Evolutionary conservation across 30 jellyfish, hydroid and myxozoan genomes (phyloP).

Genomic region (Sanderia malayensis): DNA sequence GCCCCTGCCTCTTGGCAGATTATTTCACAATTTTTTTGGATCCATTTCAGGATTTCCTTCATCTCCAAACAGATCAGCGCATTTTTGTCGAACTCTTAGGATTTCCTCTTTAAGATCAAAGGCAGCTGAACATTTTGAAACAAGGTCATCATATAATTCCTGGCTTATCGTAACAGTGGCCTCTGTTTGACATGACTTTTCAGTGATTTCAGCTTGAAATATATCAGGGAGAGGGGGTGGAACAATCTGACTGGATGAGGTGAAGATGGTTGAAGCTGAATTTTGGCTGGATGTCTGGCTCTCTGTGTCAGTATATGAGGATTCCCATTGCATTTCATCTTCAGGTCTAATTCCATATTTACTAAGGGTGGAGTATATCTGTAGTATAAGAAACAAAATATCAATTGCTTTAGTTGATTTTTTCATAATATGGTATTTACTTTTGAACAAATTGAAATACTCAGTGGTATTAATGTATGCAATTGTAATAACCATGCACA

Average conservation of each 20-base stretch:
- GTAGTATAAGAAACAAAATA: too few species aligned
- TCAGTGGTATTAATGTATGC: too few species aligned
- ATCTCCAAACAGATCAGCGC: constrained; percentile 7
- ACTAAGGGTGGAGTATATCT: background rate
- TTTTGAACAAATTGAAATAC: too few species aligned
- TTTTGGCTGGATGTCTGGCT: background rate
- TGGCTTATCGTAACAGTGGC: background rate
- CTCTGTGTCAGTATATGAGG: constrained; percentile 12
- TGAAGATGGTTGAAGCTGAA: background rate
- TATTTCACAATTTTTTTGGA: constrained; percentile 15
- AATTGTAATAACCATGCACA: too few species aligned
- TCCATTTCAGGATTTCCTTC: constrained; percentile 21
- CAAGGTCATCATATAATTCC: background rate
- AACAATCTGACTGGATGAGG: constrained; percentile 5
- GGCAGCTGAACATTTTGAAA: background rate
- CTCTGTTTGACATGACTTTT: constrained; percentile 13
- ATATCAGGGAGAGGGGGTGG: background rate
- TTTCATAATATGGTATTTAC: too few species aligned
- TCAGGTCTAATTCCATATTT: constrained; percentile 6
- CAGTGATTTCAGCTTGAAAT: background rate
- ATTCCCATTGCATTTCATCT: constrained; percentile 42
- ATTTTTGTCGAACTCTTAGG: constrained; percentile 1
- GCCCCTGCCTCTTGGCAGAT: constrained; percentile 36
- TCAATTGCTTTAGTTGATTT: too few species aligned
- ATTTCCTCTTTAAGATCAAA: constrained; percentile 1